Conservation (phyloP, 2,113 vertebrate genomes). For the Takifugu flavidus region DNA sequence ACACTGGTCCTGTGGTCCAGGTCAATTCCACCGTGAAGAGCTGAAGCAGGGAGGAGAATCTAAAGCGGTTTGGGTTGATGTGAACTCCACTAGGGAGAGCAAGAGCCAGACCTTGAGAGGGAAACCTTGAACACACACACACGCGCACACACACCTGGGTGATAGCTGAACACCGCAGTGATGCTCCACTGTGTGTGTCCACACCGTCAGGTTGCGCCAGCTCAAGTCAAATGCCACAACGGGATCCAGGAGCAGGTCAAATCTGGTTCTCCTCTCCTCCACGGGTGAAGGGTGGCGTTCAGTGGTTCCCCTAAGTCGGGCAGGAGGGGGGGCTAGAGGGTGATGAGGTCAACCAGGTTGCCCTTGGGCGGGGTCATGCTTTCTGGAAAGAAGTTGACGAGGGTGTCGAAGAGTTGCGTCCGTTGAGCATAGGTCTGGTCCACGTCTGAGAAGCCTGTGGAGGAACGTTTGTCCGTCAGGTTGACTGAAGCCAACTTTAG, state of each 20-base stretch:
- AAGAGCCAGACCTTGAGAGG: constrained; percentile 4
- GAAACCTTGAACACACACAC: not conserved
- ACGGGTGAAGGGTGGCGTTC: not conserved
- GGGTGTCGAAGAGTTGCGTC: constrained; percentile 95
- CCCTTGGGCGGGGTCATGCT: constrained; percentile 99
- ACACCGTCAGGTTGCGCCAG: constrained; percentile 7
- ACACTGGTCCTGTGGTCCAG: too few species aligned
- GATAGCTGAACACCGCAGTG: constrained; percentile 1
- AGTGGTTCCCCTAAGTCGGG: not conserved
- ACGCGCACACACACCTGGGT: constrained; percentile 3
- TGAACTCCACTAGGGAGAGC: not conserved
- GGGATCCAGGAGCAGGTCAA: constrained; percentile 35
- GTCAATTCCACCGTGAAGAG: too few species aligned
- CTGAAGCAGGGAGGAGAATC: not conserved
- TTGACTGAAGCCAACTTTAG: too few species aligned
- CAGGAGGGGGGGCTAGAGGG: constrained; percentile 78
- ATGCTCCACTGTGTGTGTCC: constrained; percentile 9
- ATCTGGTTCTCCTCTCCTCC: constrained; percentile 27
- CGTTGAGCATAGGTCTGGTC: constrained; percentile 97
- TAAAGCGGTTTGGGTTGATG: not conserved
- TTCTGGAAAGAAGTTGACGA: constrained; percentile 99
- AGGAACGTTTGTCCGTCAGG: not conserved
- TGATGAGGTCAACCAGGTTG: constrained; percentile 98
- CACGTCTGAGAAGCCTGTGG: constrained; percentile 91
- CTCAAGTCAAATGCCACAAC: constrained; percentile 9